Percentiles rank a stretch among this genome's conserved stretches.
phyloP scores from a whole-genome alignment of 2,888 invertebrate species.

The Gerosis bhagava region DNA sequence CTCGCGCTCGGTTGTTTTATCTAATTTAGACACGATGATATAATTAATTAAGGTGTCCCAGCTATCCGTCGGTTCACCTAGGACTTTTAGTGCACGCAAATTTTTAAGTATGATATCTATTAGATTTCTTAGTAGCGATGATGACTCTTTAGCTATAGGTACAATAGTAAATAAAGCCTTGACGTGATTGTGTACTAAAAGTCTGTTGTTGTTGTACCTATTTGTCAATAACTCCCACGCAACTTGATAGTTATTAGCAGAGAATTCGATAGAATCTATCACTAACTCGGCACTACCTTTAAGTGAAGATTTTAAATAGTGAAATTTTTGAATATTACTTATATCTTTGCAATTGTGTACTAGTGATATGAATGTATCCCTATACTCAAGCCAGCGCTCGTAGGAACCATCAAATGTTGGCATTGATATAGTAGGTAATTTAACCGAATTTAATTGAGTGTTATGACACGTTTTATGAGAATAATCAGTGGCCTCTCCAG shows the following conservation, averaged over 20 bases:
- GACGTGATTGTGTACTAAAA: conserved; percentile 26
- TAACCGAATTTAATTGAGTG: too few species aligned
- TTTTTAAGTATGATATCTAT: conserved; percentile 31
- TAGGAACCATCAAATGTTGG: conserved; percentile 25
- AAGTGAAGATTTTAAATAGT: conserved; percentile 18
- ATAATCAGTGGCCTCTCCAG: conserved; percentile 9
- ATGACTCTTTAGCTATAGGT: conserved; percentile 30
- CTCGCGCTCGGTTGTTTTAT: conserved; percentile 28
- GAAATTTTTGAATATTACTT: conserved; percentile 23
- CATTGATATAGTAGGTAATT: conserved; percentile 22
- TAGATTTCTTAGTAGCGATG: conserved; percentile 27
- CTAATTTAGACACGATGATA: conserved; percentile 30
- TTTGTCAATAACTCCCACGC: conserved; percentile 32
- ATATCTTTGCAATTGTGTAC: conserved; percentile 17
- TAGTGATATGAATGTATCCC: conserved; percentile 16
- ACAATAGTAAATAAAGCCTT: conserved; percentile 28
- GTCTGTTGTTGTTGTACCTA: conserved; percentile 27
- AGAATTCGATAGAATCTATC: conserved; percentile 26
- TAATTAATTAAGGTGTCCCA: conserved; percentile 35
- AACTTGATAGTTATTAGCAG: conserved; percentile 24
- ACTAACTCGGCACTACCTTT: conserved; percentile 14
- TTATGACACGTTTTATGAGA: conserved; percentile 2
- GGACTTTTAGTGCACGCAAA: conserved; percentile 26
- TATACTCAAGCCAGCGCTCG: conserved; percentile 26
- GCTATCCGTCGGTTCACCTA: conserved; percentile 30